Evolutionary conservation across 2,888 invertebrate species (phyloP), one percentile per base, ranked within the genome.

Genomic region (Steromphala cineraria): DNA sequence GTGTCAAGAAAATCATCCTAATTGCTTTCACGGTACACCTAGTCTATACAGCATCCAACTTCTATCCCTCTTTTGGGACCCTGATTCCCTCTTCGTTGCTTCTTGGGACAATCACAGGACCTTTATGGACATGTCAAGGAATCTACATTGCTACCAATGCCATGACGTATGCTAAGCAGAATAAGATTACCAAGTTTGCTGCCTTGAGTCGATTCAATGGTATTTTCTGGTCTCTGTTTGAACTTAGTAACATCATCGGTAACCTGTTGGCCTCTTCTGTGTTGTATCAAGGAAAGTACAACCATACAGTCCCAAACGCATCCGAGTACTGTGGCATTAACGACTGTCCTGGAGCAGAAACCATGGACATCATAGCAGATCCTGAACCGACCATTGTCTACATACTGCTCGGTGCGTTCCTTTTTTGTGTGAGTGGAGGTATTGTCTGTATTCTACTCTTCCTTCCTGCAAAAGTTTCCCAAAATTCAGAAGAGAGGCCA

Each of bases 121-220:
- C 91, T 8, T 82, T 92, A 84, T 92, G 92, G 91, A 90, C 89
- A 1, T 89, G 90, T 0, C 90, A 91, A 85, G 86, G 89, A 19
- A 87, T 91, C 5, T 92, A 90, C 83, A 84, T 91, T 46, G 17
- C 62, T 13, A 28, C 62, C 2, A 28, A 28, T 24, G 62, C 62
- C 28, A 15, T 62, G 24, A 24, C 62, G 15, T 28, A 15, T 24
- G 28, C 28, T 7, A 17, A 28, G 24, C 5, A 28, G 2, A 62
- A 24, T 15, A 28, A 28, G 13, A 5, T 62, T 24, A 28, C 24
- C 4, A 24, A 28, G 13, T 15, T 17, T 17, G 28, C 62, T 28
- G 24, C 62, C 17, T 28, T 62, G 28, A 62, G 62, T 17, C 24
- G 62, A 62, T 28, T 21, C 15, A 62, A 62, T 28, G 62, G 62